A percentile compares a stretch with the other conserved stretches of the same genome.
Conservation (phyloP, 2,888 invertebrate species). For the Microctonus hyperodae region DNA sequence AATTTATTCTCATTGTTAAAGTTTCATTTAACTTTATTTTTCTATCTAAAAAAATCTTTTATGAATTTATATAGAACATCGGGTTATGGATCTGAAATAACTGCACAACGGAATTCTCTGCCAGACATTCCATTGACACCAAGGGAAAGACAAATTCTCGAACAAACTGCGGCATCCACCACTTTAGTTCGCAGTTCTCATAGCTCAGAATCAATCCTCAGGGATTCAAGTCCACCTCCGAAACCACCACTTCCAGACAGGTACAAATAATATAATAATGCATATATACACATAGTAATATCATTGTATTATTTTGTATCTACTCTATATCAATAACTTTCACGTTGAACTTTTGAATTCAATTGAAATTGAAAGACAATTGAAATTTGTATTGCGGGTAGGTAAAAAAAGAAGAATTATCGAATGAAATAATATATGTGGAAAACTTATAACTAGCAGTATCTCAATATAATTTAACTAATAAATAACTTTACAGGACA, state of each 20-base stretch:
- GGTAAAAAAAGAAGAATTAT: background rate
- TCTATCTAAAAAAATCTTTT: slow-evolving; percentile 1
- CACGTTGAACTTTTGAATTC: background rate
- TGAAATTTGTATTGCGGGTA: background rate
- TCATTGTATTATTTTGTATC: background rate
- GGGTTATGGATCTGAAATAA: slow-evolving; percentile 58
- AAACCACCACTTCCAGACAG: slow-evolving; percentile 88
- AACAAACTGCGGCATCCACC: slow-evolving; percentile 66
- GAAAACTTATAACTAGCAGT: background rate
- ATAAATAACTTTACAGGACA: slow-evolving; percentile 40
- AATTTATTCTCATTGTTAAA: background rate
- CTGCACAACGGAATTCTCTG: slow-evolving; percentile 71
- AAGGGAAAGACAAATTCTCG: slow-evolving; percentile 74
- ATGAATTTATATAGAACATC: slow-evolving; percentile 51
- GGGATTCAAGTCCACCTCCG: slow-evolving; percentile 77
- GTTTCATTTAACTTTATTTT: background rate
- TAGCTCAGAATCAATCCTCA: slow-evolving; percentile 81
- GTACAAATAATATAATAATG: slow-evolving; percentile 58
- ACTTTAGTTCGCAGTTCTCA: slow-evolving; percentile 78
- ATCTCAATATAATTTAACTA: background rate
- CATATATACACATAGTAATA: background rate
- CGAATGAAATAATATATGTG: slow-evolving; percentile 1
- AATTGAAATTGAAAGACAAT: background rate
- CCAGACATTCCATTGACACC: slow-evolving; percentile 86
- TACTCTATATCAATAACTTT: background rate